Conservation (phyloP, 2,888 invertebrate species). For the Athripsodes cinereus region DNA sequence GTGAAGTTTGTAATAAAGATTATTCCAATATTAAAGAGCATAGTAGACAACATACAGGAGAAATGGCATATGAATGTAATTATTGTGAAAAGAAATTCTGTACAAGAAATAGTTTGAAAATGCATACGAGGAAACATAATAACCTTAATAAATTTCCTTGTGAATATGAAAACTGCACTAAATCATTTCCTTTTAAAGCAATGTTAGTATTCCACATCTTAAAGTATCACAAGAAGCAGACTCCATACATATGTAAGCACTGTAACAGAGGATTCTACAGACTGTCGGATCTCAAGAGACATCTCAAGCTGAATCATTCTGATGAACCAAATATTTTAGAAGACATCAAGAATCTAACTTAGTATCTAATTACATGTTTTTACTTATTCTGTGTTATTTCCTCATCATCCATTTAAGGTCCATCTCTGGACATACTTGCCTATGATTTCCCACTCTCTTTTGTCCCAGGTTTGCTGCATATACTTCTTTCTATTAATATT, state of each 20-base stretch:
- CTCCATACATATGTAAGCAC: constrained; percentile 42
- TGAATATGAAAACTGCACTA: constrained; percentile 40
- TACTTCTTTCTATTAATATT: too few species aligned
- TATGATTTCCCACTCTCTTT: too few species aligned
- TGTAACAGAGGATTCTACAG: constrained; percentile 44
- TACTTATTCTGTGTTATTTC: too few species aligned
- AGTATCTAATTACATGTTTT: too few species aligned
- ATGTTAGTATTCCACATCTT: constrained; percentile 46
- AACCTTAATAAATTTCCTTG: constrained; percentile 43
- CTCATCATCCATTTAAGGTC: too few species aligned
- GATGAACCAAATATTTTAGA: not conserved
- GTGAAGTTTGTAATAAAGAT: constrained; percentile 47
- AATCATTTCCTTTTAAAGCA: constrained; percentile 40
- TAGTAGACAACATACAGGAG: constrained; percentile 53
- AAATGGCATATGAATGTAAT: constrained; percentile 42
- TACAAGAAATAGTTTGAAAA: constrained; percentile 38
- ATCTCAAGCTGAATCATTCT: constrained; percentile 28
- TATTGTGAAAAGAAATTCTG: constrained; percentile 39
- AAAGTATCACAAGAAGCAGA: constrained; percentile 44
- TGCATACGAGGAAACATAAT: constrained; percentile 43
- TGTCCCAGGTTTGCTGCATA: too few species aligned
- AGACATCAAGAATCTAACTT: not conserved
- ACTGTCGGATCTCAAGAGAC: constrained; percentile 41
- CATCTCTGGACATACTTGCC: too few species aligned
- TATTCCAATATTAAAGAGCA: constrained; percentile 53